Conservation (phyloP, 1,140 invertebrate species). For the Drosophila bipectinata region DNA sequence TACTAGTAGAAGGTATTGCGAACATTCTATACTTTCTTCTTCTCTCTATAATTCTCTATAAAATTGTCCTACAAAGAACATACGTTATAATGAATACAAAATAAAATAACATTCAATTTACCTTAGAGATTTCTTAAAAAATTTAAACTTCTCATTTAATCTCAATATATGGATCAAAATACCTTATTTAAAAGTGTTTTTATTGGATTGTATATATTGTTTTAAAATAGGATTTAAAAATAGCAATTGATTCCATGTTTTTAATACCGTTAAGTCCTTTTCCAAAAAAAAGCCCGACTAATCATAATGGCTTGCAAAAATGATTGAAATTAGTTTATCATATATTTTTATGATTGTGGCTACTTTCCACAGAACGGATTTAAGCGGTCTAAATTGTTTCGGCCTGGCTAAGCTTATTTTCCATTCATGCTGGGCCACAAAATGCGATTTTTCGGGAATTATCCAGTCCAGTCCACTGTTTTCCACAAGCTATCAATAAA, state of each 20-base stretch:
- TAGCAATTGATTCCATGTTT: neutral
- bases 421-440: neutral
- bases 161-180: too few relatives aligned
- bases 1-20: too few relatives aligned
- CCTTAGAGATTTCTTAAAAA: too few relatives aligned
- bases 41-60: too few relatives aligned
- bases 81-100: too few relatives aligned
- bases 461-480: constrained; percentile 18
- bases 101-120: too few relatives aligned
- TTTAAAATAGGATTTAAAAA: neutral
- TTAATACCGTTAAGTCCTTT: neutral
- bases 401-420: neutral
- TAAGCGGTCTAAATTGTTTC: constrained; percentile 11
- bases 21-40: too few relatives aligned
- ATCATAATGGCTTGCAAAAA: neutral
- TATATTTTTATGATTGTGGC: neutral
- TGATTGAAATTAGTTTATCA: neutral
- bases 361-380: neutral
- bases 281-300: neutral
- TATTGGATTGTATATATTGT: neutral
- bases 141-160: too few relatives aligned
- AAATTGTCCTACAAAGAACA: too few relatives aligned
- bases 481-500: constrained; percentile 54
- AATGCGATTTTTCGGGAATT: constrained; percentile 9
- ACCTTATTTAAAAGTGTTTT: too few relatives aligned